Evolutionary conservation across 2,797 vertebrate genomes (phyloP).

Genomic region (Peromyscus eremicus): DNA sequence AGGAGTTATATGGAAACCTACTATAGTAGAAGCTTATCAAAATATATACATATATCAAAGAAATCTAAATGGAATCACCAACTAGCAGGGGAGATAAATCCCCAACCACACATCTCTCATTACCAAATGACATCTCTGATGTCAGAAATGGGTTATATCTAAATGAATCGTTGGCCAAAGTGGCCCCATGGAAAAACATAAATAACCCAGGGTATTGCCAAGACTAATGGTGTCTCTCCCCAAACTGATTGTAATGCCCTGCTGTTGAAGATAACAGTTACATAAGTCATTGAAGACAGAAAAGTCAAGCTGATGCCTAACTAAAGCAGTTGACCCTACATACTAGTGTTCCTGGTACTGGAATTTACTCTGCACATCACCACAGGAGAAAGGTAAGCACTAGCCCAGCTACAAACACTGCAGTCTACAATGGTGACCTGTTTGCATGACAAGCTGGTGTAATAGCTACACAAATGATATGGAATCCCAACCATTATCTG

Average conservation of each 20-base stretch:
- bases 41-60: neutral
- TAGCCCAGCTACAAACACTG: neutral
- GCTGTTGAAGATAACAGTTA: neutral
- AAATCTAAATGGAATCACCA: neutral
- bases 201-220: neutral
- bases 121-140: neutral
- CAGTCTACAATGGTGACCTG: neutral
- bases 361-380: neutral
- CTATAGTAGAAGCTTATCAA: neutral
- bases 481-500: neutral
- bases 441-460: no score
- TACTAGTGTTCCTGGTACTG: no score
- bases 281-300: neutral
- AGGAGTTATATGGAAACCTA: neutral
- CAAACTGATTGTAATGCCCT: neutral
- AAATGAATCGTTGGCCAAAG: neutral
- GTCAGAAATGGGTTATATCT: neutral
- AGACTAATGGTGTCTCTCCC: neutral
- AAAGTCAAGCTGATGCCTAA: neutral
- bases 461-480: neutral
- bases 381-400: neutral
- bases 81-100: neutral
- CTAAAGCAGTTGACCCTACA: neutral
- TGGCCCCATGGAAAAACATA: no score
- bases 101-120: neutral